Conservation (phyloP, 35 echinoderm and acorn worm species). For the Stichopus chloronotus region DNA sequence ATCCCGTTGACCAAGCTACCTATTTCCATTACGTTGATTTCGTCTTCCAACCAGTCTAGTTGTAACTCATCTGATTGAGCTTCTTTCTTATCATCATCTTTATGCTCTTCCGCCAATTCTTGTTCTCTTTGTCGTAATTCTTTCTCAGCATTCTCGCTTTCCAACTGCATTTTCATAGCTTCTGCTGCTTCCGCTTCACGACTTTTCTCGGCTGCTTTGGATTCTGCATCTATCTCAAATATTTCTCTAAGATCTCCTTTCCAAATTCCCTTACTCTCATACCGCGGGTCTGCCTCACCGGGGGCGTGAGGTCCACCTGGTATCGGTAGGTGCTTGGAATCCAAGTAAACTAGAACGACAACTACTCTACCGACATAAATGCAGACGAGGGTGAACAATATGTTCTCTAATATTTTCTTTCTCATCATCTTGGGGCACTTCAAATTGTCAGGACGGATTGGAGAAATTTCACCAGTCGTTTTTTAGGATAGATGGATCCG, state of each 20-base stretch:
- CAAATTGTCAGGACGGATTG: not conserved
- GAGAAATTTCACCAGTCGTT: not conserved
- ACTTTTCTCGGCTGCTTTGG: constrained; percentile 25
- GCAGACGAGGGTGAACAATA: constrained; percentile 56
- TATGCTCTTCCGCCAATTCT: constrained; percentile 29
- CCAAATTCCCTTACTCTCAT: not conserved
- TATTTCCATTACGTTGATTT: constrained; percentile 7
- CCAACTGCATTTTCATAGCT: constrained; percentile 26
- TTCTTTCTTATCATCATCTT: constrained; percentile 21
- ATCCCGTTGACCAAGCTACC: constrained; percentile 56
- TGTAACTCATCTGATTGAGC: not conserved
- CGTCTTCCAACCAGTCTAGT: constrained; percentile 8
- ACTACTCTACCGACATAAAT: constrained; percentile 69
- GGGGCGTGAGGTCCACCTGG: constrained; percentile 23
- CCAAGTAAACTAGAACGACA: constrained; percentile 66
- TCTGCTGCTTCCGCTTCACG: not conserved
- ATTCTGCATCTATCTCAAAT: constrained; percentile 30
- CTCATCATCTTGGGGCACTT: not conserved
- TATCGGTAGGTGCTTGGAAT: constrained; percentile 29
- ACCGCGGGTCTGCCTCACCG: not conserved
- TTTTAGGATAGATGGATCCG: no score
- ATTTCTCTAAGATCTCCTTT: not conserved
- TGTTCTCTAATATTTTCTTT: constrained; percentile 60
- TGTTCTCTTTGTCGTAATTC: constrained; percentile 23
- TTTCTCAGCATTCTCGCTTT: constrained; percentile 20